Evolutionary conservation across 1,140 invertebrate genomes (phyloP), one percentile per base, ranked within the genome.

Genomic region (Drosophila azteca): DNA sequence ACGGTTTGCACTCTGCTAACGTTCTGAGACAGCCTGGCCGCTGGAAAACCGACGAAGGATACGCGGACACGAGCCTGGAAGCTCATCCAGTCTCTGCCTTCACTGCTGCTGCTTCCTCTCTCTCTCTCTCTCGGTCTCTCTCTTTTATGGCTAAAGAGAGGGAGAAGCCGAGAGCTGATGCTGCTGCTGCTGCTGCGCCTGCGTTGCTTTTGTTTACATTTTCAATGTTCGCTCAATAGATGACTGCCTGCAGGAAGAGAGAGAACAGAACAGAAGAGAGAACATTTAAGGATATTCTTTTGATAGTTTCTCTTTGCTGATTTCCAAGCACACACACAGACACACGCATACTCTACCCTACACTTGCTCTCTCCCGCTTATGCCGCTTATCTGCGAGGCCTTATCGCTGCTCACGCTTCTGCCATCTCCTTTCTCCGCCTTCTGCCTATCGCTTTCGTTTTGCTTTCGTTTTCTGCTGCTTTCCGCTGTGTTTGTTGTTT

Each of bases 121-220:
- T 31, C 11, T 20, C n/a, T n/a, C n/a, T 4, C 17, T 20, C 17
- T 20, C 17, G 17, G 17, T 20, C 17, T 20, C 17, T 20, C 17
- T 20, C 17, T 39, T 54, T 29, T 29, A n/a, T 35, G 13, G 17
- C 58, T 8, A 62, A 59, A 75, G 73, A 74, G 64, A 58, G 72
- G 52, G 68, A 72, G 53, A 67, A 11, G 8, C 31, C 31, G 48
- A 77, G 41, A 58, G 44, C 59, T 51, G 54, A 66, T 61, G 52
- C 65, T 58, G 71, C 31, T 67, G 67, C 13, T 62, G 76, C 52
- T 83, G 79, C 62, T 85, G 82, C 82, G 82, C 82, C 63, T 88
- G 82, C 82, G 82, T 81, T 73, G 61, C 70, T 75, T 82, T 87
- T 87, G 82, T 87, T 87, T 87, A 87, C 82, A 87, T 87, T 88